phyloP scores from a whole-genome alignment of 2,888 invertebrate genomes.

The Drosophila koepferae region DNA sequence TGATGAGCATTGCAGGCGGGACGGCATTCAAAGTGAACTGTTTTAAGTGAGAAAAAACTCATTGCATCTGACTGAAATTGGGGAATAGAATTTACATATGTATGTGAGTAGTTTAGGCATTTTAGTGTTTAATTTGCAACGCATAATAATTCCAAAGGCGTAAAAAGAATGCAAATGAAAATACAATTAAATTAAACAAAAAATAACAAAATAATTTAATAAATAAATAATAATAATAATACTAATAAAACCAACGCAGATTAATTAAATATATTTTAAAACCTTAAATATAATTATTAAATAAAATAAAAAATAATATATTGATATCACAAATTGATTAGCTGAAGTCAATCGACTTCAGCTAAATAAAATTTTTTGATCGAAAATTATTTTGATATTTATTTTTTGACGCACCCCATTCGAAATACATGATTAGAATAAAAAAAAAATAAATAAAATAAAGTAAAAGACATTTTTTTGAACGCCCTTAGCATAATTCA shows the following conservation, averaged over 20 bases:
- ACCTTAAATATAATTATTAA: no score
- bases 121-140: background rate
- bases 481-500: background rate
- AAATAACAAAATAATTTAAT: background rate
- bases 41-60: background rate
- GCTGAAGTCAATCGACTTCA: no score
- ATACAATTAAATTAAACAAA: no score
- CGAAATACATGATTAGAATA: no score
- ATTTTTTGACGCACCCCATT: no score
- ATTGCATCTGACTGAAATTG: background rate
- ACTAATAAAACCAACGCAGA: no score
- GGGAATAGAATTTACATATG: background rate
- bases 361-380: no score
- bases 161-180: background rate
- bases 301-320: background rate
- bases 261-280: no score
- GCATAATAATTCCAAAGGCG: background rate
- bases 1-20: background rate
- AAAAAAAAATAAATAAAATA: no score
- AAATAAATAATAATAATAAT: background rate
- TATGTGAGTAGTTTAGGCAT: background rate
- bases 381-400: no score
- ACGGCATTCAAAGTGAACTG: background rate
- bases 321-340: no score
- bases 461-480: no score